Evolutionary conservation across 2,113 vertebrate genomes (phyloP).

Genomic region (Elgaria multicarinata): DNA sequence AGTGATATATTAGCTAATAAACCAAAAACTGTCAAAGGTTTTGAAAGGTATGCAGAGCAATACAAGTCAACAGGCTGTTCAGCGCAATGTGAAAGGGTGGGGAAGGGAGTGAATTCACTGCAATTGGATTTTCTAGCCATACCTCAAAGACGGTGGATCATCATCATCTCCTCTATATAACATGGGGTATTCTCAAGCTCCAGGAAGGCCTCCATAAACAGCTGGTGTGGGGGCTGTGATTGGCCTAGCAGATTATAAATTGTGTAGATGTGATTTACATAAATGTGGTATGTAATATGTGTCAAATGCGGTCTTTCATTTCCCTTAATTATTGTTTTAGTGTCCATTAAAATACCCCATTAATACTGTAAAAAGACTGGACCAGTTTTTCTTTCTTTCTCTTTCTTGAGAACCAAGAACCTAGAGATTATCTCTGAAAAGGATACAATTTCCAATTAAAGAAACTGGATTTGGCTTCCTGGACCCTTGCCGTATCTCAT

Average conservation of each 20-base stretch:
- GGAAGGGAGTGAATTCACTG: fast-evolving
- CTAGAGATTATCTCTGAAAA: too few relatives aligned
- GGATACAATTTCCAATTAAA: too few relatives aligned
- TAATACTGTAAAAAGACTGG: too few relatives aligned
- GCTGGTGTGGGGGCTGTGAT: too few relatives aligned
- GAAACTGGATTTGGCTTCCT: too few relatives aligned
- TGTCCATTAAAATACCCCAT: neutral
- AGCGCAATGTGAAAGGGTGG: conserved; percentile 9
- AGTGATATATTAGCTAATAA: conserved; percentile 54
- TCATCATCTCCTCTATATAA: too few relatives aligned
- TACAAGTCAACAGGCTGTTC: conserved; percentile 24
- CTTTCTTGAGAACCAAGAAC: too few relatives aligned
- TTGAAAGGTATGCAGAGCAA: neutral
- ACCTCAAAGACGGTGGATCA: neutral
- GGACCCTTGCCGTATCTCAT: too few relatives aligned
- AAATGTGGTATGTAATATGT: neutral
- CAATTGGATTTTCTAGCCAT: neutral
- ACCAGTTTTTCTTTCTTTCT: too few relatives aligned
- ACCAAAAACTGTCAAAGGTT: neutral
- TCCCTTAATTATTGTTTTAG: neutral
- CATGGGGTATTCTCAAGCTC: neutral
- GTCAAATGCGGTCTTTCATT: neutral
- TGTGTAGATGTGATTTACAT: too few relatives aligned
- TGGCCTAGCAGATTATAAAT: neutral
- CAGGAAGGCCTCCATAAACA: neutral